Conservation (phyloP, 64 coral and sea anemone genomes). For the Porites lutea region DNA sequence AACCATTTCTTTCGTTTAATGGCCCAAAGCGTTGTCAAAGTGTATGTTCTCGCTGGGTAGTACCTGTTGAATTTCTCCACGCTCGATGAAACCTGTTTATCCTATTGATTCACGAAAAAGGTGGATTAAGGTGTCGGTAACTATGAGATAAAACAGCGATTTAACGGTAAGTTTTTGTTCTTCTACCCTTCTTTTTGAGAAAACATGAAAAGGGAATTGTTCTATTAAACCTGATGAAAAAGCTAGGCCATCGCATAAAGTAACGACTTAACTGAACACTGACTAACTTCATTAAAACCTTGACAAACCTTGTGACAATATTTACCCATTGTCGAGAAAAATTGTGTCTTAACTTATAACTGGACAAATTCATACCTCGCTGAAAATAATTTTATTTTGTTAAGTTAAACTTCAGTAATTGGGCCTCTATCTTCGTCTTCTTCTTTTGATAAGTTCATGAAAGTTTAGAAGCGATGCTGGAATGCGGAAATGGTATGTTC, state of each 20-base stretch:
- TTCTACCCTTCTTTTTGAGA: background rate
- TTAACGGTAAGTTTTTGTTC: conserved; percentile 15
- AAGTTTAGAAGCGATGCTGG: background rate
- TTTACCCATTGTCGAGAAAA: too few species aligned
- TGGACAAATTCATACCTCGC: background rate
- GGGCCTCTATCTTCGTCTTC: background rate
- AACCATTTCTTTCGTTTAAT: background rate
- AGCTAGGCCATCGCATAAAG: too few species aligned
- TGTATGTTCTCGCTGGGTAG: conserved; percentile 1
- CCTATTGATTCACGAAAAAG: background rate
- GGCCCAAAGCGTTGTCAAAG: background rate
- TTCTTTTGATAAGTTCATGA: background rate
- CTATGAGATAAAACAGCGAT: background rate
- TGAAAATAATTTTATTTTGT: background rate
- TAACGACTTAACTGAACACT: too few species aligned
- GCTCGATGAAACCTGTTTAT: background rate
- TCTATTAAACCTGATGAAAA: too few species aligned
- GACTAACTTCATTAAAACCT: too few species aligned
- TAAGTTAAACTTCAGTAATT: background rate
- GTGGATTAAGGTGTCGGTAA: conserved; percentile 2
- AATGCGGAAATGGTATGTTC: background rate
- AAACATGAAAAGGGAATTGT: background rate
- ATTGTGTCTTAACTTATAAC: too few species aligned
- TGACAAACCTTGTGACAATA: too few species aligned
- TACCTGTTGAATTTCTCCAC: conserved; percentile 24